phyloP scores from a whole-genome alignment of 2,888 invertebrate genomes.

The Malthinus seriepunctatus region DNA sequence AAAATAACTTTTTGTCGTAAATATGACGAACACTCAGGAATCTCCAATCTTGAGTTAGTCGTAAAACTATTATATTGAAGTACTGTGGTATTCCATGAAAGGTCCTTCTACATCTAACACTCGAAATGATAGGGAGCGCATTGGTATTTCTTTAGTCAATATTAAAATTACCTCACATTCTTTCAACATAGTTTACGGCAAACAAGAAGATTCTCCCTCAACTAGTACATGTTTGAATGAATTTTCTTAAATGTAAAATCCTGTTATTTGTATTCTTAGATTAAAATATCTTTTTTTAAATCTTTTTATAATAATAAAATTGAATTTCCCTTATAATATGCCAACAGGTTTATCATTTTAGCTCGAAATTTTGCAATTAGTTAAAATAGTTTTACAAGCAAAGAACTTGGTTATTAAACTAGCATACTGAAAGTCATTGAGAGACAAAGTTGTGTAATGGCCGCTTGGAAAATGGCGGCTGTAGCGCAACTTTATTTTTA shows the following conservation, averaged over 20 bases:
- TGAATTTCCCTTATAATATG: no score
- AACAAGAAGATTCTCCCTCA: conserved; percentile 9
- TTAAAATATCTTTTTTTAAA: neutral
- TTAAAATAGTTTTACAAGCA: no score
- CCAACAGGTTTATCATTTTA: no score
- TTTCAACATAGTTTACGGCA: conserved; percentile 11
- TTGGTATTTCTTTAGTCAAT: conserved; percentile 26
- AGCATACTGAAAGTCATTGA: no score
- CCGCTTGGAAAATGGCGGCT: no score
- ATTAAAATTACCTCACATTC: conserved; percentile 27
- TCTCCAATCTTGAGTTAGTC: conserved; percentile 32
- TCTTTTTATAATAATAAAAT: neutral
- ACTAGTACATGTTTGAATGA: conserved; percentile 2
- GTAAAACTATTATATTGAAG: conserved; percentile 36
- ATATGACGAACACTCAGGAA: conserved; percentile 28
- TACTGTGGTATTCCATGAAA: conserved; percentile 30
- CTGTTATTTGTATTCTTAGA: conserved; percentile 2
- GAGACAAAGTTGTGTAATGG: no score
- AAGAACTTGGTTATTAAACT: no score
- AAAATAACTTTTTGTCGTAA: conserved; percentile 13
- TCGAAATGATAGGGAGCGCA: conserved; percentile 26
- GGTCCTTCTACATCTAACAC: conserved; percentile 22
- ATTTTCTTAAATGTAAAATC: conserved; percentile 3
- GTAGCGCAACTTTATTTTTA: no score
- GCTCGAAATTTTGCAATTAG: no score